Evolutionary conservation across 1,140 invertebrate genomes (phyloP).

Genomic region (Daktulosphaira vitifoliae): DNA sequence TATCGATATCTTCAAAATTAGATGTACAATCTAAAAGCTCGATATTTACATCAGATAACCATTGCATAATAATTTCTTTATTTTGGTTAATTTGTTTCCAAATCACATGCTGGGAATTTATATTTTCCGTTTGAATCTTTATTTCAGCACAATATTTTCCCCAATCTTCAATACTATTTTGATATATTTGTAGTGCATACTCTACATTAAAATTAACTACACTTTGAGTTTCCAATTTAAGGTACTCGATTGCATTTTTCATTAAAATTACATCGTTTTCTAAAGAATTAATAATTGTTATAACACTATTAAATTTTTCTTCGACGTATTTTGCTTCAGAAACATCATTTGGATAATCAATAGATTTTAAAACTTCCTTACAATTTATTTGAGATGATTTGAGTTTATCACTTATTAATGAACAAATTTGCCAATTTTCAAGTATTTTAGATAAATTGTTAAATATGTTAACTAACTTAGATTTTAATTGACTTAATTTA

Average conservation of each 20-base stretch:
- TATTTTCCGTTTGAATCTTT: constrained; percentile 60
- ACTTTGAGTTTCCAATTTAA: constrained; percentile 60
- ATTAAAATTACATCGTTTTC: constrained; percentile 66
- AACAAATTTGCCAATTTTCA: no score
- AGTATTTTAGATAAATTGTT: no score
- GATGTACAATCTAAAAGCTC: constrained; percentile 62
- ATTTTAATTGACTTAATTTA: constrained; percentile 2
- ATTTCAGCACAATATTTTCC: constrained; percentile 61
- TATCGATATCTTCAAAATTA: constrained; percentile 68
- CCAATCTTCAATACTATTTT: constrained; percentile 59
- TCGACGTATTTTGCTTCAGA: constrained; percentile 51
- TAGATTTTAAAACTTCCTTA: background rate
- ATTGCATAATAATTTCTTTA: constrained; percentile 70
- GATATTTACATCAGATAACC: constrained; percentile 72
- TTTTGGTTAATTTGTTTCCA: constrained; percentile 86
- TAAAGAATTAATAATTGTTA: constrained; percentile 62
- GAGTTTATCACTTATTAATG: no score
- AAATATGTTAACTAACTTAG: no score
- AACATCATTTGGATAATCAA: constrained; percentile 54
- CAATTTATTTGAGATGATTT: background rate
- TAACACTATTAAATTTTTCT: constrained; percentile 64
- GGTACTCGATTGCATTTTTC: constrained; percentile 59
- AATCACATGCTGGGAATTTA: constrained; percentile 78
- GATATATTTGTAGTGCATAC: constrained; percentile 55
- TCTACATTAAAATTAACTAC: constrained; percentile 58